Percentiles rank a stretch among this genome's conserved stretches.
Conservation (phyloP, 2,888 invertebrate genomes). For the Nemapogon koenigi region DNA sequence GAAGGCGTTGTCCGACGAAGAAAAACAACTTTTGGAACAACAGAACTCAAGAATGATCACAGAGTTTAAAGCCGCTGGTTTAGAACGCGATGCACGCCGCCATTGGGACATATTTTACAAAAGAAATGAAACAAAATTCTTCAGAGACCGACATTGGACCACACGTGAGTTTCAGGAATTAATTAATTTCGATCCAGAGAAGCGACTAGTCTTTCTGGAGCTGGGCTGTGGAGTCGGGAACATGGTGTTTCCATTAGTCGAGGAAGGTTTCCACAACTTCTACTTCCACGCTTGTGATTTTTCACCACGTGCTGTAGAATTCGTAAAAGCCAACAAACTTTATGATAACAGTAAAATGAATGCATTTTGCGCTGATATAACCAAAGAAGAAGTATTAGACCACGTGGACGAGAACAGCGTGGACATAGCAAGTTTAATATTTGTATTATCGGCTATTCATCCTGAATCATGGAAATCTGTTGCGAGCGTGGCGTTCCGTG, state of each 20-base stretch:
- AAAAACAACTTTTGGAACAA: conserved; percentile 65
- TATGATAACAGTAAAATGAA: conserved; percentile 71
- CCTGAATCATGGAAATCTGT: conserved; percentile 79
- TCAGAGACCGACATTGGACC: conserved; percentile 97
- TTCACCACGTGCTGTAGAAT: conserved; percentile 87
- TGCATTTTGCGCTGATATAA: conserved; percentile 88
- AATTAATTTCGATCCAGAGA: conserved; percentile 55
- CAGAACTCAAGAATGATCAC: conserved; percentile 69
- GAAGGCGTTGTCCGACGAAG: conserved; percentile 65
- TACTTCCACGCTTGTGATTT: conserved; percentile 91
- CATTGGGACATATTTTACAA: conserved; percentile 98
- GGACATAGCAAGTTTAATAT: conserved; percentile 89
- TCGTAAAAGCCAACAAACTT: conserved; percentile 73
- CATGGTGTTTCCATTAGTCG: conserved; percentile 89
- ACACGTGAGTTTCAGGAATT: conserved; percentile 91
- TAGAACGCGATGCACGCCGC: conserved; percentile 84
- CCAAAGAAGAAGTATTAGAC: conserved; percentile 70
- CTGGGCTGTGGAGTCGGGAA: conserved; percentile 98
- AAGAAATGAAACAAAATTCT: conserved; percentile 91
- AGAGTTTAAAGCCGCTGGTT: conserved; percentile 74
- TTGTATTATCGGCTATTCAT: conserved; percentile 94
- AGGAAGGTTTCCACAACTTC: conserved; percentile 70
- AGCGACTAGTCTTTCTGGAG: conserved; percentile 74
- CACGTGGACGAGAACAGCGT: conserved; percentile 57
- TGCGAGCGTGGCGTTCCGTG: conserved; percentile 67